A percentile compares a stretch with the other conserved stretches of the same genome.
Evolutionary conservation across 2,113 vertebrate genomes (phyloP).

Genomic region (Onychostruthus taczanowskii): DNA sequence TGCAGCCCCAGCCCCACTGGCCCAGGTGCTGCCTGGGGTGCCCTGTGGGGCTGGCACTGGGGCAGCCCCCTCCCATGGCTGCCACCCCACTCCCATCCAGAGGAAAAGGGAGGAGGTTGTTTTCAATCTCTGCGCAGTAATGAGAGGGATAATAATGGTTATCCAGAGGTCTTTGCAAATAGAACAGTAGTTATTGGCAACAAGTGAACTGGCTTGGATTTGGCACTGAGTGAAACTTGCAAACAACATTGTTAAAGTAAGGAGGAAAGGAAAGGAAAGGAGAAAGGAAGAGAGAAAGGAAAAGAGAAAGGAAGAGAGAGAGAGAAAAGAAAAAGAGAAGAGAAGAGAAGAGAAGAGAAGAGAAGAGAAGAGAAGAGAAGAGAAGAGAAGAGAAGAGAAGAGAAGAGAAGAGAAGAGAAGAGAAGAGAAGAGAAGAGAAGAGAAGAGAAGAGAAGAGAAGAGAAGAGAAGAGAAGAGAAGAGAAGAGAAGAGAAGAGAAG

Average conservation of each 20-base stretch:
- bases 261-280: fast-evolving
- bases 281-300: fast-evolving
- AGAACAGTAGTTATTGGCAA: neutral
- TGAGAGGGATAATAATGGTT: neutral
- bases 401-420: fast-evolving
- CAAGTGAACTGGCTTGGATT: neutral
- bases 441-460: too few species aligned
- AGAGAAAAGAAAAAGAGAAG: too few species aligned
- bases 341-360: too few species aligned
- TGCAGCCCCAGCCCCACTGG: neutral
- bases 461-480: too few species aligned
- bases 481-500: too few species aligned
- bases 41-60: fast-evolving
- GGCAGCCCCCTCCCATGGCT: neutral
- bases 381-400: too few species aligned
- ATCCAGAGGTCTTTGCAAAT: neutral
- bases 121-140: neutral
- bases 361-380: fast-evolving
- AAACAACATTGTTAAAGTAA: neutral
- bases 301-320: too few species aligned
- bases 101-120: neutral
- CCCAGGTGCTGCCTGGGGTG: fast-evolving
- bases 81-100: slow-evolving; percentile 19
- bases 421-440: fast-evolving
- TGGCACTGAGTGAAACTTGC: neutral